These are phyloP conservation scores for Pseudomyrmex cubaensis DNA, from an alignment of 1,140 invertebrate species.

Conservation along the genomic window DNA sequence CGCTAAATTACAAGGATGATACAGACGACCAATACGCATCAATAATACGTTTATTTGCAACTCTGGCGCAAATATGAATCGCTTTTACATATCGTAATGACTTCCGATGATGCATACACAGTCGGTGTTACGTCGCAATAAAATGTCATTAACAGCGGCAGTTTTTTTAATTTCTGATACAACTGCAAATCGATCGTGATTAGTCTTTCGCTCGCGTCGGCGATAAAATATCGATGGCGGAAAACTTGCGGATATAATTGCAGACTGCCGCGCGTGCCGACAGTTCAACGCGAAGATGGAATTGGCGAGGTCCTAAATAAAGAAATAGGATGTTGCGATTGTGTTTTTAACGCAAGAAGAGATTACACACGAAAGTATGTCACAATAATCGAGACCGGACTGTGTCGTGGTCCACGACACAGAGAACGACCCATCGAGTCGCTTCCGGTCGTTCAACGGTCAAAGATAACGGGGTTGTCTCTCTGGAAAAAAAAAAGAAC, in stretches of 20 bases:
- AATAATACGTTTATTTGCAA: not conserved
- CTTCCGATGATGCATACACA: conserved; percentile 3
- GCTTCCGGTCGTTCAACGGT: conserved; percentile 28
- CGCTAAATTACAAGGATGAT: conserved; percentile 2
- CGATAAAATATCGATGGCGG: no score
- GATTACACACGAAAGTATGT: conserved; percentile 4
- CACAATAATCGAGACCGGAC: conserved; percentile 7
- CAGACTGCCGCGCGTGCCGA: no score
- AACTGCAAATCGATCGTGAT: no score
- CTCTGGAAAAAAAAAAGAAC: not conserved
- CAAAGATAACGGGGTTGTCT: conserved; percentile 24
- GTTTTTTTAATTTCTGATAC: no score
- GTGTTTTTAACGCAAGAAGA: not conserved
- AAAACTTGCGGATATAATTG: no score
- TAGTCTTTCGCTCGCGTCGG: no score
- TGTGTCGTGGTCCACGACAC: not conserved
- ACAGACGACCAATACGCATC: not conserved
- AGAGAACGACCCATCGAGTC: not conserved
- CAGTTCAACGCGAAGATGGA: no score
- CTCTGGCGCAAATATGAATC: no score
- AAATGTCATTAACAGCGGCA: not conserved
- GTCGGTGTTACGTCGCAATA: not conserved
- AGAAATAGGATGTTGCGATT: not conserved
- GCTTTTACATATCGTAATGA: conserved; percentile 3
- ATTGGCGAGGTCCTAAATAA: no score